Conservation (phyloP, 2,888 invertebrate genomes). For the Leptinotarsa rubiginosa region DNA sequence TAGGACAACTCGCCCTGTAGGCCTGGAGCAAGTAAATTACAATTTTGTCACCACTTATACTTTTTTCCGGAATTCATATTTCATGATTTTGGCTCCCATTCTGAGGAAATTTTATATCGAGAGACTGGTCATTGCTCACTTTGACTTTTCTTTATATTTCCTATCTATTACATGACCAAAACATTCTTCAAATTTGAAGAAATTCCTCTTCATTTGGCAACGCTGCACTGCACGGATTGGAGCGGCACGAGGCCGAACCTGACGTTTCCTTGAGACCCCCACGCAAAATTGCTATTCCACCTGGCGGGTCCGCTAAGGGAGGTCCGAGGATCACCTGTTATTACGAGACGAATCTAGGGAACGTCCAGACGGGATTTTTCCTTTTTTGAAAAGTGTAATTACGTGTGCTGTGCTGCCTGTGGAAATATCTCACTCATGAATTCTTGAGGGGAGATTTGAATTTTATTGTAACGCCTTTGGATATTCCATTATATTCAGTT, state of each 20-base stretch:
- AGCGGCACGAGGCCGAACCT: conserved; percentile 43
- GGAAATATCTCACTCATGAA: neutral
- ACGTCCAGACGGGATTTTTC: neutral
- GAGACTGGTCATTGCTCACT: too few species aligned
- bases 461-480: neutral
- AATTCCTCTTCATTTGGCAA: too few species aligned
- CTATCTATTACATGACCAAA: too few species aligned
- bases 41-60: too few species aligned
- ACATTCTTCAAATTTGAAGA: too few species aligned
- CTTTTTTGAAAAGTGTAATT: neutral
- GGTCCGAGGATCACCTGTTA: conserved; percentile 26
- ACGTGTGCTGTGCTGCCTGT: neutral
- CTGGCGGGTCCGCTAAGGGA: conserved; percentile 36
- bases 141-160: too few species aligned
- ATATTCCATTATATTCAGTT: neutral
- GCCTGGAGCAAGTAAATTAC: too few species aligned
- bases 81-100: too few species aligned
- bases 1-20: too few species aligned
- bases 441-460: neutral
- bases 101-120: too few species aligned
- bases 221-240: conserved; percentile 33
- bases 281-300: conserved; percentile 35
- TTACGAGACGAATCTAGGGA: neutral
- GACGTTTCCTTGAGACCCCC: conserved; percentile 39
- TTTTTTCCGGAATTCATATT: too few species aligned